Evolutionary conservation across 2,113 vertebrate genomes (phyloP).

Genomic region (Phoxinus phoxinus): DNA sequence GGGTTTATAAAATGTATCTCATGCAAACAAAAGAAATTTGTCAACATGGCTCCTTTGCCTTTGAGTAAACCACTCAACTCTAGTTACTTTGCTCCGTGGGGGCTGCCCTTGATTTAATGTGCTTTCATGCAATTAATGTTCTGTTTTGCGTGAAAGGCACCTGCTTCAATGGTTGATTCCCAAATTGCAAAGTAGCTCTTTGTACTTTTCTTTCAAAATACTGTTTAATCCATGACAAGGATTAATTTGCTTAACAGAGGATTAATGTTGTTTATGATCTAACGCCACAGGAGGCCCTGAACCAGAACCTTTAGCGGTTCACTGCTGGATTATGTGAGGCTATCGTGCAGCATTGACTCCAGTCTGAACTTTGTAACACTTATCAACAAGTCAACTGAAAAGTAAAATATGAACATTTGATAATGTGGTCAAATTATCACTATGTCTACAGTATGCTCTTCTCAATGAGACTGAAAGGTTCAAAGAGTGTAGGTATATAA

Average conservation of each 20-base stretch:
- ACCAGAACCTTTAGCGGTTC: slow-evolving; percentile 1
- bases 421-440: not conserved
- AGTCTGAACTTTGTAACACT: slow-evolving; percentile 6
- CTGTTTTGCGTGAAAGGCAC: slow-evolving; percentile 24
- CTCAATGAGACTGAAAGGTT: not conserved
- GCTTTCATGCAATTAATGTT: slow-evolving; percentile 24
- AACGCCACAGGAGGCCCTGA: slow-evolving; percentile 20
- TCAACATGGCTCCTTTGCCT: not conserved
- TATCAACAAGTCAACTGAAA: not conserved
- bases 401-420: not conserved
- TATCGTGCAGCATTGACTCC: not conserved
- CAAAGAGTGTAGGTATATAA: too few relatives aligned
- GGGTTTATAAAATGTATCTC: not conserved
- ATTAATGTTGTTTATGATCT: slow-evolving; percentile 43
- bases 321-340: slow-evolving; percentile 3
- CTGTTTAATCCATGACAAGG: slow-evolving; percentile 28
- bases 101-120: slow-evolving; percentile 25
- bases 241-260: slow-evolving; percentile 26
- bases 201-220: slow-evolving; percentile 28
- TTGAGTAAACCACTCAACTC: slow-evolving; percentile 12
- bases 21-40: not conserved
- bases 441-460: not conserved
- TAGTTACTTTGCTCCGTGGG: slow-evolving; percentile 3
- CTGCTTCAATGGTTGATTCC: slow-evolving; percentile 7
- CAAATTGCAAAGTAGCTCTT: slow-evolving; percentile 2